Base-by-base conservation (phyloP, 2,888 invertebrate genomes). In the Sepiola atlantica region DNA sequence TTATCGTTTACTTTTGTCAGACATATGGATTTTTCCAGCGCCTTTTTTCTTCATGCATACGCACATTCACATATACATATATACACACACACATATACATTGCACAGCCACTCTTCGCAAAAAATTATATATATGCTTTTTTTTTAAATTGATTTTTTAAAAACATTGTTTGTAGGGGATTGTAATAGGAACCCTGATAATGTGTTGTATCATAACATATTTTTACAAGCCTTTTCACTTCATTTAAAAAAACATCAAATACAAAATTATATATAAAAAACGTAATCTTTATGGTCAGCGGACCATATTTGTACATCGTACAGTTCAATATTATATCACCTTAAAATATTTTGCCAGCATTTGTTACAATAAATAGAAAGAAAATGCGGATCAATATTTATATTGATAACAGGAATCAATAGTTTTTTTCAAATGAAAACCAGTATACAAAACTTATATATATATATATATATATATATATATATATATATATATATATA, bases 391-490 rank as follows among this genome's bases (percentile, higher is more conserved):
- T 61, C 28, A 24, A 61, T 61, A 61, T 61, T 55, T 61, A 61
- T 61, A 61, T 20, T 61, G 24, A 61, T 4, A 45, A 45, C 8
- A 61, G 61, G 8, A 24, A 61, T 61, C 61, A 10, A 61, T 61
- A 61, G 61, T 61, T 28, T 24, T 61, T 61, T 61, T 61, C 21
- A 21, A 61, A 61, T 24, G 61, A 61, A 61, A 61, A 61, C 24
- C 61, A 61, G 61, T 3, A 61, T 61, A 61, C 61, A 20, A 61
- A 61, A 61, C 21, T 0, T 0, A 61, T 61, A 28, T 61, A 61
- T 61, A 61, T 61, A 61, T 61, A 61, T 61, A 61, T 61, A 61
- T 61, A 61, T 61, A 61, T 61, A 61, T 61, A 61, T 61, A 61
- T 61, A 61, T 61, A 61, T 61, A 61, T 61, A 61, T 61, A 61